Evolutionary conservation across 1,140 invertebrate genomes (phyloP).

Genomic region (Thrips palmi): DNA sequence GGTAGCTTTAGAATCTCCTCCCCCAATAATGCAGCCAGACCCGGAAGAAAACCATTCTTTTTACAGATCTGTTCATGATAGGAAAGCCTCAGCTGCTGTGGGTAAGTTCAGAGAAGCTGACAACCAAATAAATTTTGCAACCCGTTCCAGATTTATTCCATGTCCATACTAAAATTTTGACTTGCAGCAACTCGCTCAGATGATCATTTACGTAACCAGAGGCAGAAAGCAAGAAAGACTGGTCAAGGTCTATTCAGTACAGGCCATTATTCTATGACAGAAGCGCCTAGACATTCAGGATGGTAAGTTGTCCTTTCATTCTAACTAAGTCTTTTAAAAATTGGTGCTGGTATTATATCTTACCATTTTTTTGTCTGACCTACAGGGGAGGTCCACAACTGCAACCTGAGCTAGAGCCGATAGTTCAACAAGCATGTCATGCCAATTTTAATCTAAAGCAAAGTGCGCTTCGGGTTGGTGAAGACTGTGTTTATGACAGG

Average conservation of each 20-base stretch:
- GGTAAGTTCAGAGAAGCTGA: constrained; percentile 1
- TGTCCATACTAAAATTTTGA: too few relatives aligned
- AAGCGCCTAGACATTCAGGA: too few relatives aligned
- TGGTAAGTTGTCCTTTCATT: too few relatives aligned
- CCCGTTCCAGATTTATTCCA: background rate
- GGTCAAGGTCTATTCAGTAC: too few relatives aligned
- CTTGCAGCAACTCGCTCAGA: too few relatives aligned
- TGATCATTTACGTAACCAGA: too few relatives aligned
- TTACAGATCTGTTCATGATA: constrained; percentile 13
- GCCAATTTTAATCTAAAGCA: constrained; percentile 33
- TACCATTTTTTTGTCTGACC: background rate
- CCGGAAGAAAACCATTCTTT: constrained; percentile 13
- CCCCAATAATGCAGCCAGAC: constrained; percentile 16
- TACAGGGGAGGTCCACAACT: constrained; percentile 17
- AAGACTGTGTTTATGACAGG: constrained; percentile 48
- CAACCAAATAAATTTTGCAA: too few relatives aligned
- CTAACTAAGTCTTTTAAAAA: too few relatives aligned
- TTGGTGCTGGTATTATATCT: too few relatives aligned
- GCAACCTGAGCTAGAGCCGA: constrained; percentile 19
- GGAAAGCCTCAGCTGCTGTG: constrained; percentile 8
- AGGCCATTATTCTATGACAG: too few relatives aligned
- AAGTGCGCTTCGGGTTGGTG: constrained; percentile 43
- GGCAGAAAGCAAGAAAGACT: too few relatives aligned
- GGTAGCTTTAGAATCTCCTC: constrained; percentile 42
- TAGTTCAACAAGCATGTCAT: constrained; percentile 26